Evolutionary conservation across 1,140 invertebrate genomes (phyloP), one percentile per base, ranked within the genome.

Genomic region (Drosophila littoralis): DNA sequence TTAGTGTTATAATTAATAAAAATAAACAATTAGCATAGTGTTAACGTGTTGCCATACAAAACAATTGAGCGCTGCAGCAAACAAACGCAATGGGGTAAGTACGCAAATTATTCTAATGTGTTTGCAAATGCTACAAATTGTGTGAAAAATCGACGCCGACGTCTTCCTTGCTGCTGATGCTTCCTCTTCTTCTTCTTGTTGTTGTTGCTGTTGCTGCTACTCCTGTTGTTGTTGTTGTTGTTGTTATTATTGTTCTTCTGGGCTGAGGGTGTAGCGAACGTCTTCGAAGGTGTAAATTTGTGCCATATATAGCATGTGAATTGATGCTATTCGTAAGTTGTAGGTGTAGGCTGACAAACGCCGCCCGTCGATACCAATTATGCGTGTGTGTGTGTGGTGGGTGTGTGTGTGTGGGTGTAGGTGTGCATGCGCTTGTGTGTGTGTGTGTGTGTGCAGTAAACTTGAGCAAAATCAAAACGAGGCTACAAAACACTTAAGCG

Each of bases 71-170:
- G 83, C 64, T 42, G 58, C 68, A 73, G 69, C 71, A 57, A 77
- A 77, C 46, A 36, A 83, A 75, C 36, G 77, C 59, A 66, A 88
- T 88, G 83, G 83, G 83, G 83, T 88, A 83, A 89, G 83, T 75
- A 36, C 15, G 48, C 2, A 42, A 52, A 52, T 22, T 32, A 42
- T 40, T 36, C 15, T 15, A 35, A 43, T 50, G 36, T 35, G 12
- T 52, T 17, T 13, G 48, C n/a, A 57, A 69, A 75, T 15, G 40
- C 17, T 59, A 35, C 22, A 50, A 63, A 61, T 72, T 82, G 76
- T 79, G 83, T 78, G 83, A 86, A 86, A 86, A 86, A 86, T 86
- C 83, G 83, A 86, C 83, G 83, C 76, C 83, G 83, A 79, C 73
- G 76, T 64, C 46, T 71, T 75, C 61, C 64, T 75, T 74, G 67